These are phyloP conservation scores for Petrolisthes cinctipes DNA, from an alignment of 2,888 invertebrate genomes.

Conservation along the genomic window DNA sequence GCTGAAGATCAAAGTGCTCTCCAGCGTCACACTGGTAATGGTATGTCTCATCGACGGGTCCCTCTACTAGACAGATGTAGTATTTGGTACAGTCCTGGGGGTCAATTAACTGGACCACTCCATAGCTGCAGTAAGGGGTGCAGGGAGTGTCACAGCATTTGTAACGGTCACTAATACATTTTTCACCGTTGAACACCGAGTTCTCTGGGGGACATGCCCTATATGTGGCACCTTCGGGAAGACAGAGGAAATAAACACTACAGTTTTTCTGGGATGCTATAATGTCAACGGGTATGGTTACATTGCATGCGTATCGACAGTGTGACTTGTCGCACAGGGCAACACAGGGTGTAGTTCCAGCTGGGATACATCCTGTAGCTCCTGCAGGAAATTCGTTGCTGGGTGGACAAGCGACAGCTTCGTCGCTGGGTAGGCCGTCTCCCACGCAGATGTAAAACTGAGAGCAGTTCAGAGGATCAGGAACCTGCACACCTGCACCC, in stretches of 20 bases:
- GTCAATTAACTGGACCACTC: background rate
- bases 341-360: background rate
- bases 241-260: background rate
- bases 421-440: background rate
- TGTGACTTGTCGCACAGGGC: background rate
- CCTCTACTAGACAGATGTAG: background rate
- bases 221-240: background rate
- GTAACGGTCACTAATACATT: background rate
- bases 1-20: background rate
- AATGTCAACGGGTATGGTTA: background rate
- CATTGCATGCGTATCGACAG: background rate
- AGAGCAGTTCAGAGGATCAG: background rate
- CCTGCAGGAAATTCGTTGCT: background rate
- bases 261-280: background rate
- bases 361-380: background rate
- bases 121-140: background rate
- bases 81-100: background rate
- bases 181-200: background rate
- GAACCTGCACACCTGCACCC: background rate
- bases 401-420: too few relatives aligned
- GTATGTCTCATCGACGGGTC: background rate
- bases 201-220: background rate
- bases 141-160: constrained; percentile 11
- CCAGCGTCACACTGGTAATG: background rate
- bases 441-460: background rate